Evolutionary conservation across 2,113 vertebrate species (phyloP), one percentile per base, ranked within the genome.

Genomic region (Dermatemys mawii): DNA sequence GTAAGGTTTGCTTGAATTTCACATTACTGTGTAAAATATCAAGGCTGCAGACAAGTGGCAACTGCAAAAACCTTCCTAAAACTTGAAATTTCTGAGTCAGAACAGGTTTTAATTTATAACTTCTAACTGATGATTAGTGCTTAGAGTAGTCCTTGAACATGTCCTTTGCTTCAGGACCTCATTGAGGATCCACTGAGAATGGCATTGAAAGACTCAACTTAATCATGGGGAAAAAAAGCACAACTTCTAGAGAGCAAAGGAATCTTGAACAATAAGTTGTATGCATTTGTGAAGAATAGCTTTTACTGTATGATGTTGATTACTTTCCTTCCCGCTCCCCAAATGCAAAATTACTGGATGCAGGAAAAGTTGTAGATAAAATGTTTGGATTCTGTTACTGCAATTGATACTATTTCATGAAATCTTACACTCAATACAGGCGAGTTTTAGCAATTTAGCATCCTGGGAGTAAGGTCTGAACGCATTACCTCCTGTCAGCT

Each of bases 51-150:
- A 87, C 89, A 90, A 46, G 35, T 85, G 13, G 6, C 54, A 88
- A 8, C 63, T 82, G 90, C 87, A 54, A 90, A 75, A 88, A 46
- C 76, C 12, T 27, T 75, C 16, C 11, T 2, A 29, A 76, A 87
- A 79, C 38, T 80, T 46, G 8, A 46, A 80, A 35, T 89, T 88
- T 93, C 83, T 63, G 70, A 26, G 5, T 84, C 81, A 82, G 41
- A 93, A 86, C 11, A 92, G 8, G 35, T 86, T 93, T 82, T 89
- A 53, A 81, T 84, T 84, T 55, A 70, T 51, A 6, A 46, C 73
- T 38, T 76, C 79, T 54, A 86, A 92, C 54, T 84, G 1, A 78
- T 79, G 50, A 70, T 75, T 14, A 41, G 1, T 50, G 8, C 38
- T 93, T 21, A 82, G 84, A 53, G 13, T 73, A 32, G 14, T 83